Conservation (phyloP, 1,140 invertebrate species). For the Augochlora pura region DNA sequence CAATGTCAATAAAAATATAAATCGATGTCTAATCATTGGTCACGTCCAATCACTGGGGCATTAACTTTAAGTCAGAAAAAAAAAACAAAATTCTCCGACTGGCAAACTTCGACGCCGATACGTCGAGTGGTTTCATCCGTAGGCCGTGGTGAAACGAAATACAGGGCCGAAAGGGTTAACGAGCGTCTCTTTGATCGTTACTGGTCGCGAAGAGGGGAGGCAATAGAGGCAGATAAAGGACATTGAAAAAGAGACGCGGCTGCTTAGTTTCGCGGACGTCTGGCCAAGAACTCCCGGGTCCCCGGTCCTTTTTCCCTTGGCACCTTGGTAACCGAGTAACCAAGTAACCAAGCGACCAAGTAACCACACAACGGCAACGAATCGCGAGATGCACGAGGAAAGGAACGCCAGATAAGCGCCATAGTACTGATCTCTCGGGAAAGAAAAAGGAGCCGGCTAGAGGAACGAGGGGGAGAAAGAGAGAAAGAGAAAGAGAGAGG, state of each 20-base stretch:
- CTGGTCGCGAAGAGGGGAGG: not conserved
- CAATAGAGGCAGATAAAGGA: not conserved
- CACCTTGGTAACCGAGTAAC: constrained; percentile 49
- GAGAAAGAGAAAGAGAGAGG: not conserved
- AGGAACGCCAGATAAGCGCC: constrained; percentile 48
- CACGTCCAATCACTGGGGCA: too few species aligned
- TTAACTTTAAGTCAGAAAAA: too few species aligned
- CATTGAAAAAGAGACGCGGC: not conserved
- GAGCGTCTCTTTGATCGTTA: constrained; percentile 13
- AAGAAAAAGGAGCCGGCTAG: constrained; percentile 48
- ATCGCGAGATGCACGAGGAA: constrained; percentile 44
- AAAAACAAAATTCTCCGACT: not conserved
- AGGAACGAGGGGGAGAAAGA: constrained; percentile 32
- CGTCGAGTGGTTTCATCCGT: not conserved
- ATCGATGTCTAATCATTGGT: too few species aligned
- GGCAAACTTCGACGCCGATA: not conserved
- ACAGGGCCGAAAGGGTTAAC: not conserved
- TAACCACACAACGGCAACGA: constrained; percentile 55
- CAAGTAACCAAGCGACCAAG: constrained; percentile 68
- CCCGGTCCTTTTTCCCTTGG: constrained; percentile 39
- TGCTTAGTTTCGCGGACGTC: constrained; percentile 27
- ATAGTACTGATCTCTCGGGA: constrained; percentile 43
- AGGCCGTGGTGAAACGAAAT: not conserved
- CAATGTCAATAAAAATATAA: too few species aligned
- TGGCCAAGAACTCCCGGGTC: not conserved